A percentile compares a stretch with the other conserved stretches of the same genome.
phyloP scores from a whole-genome alignment of 2,888 invertebrate genomes.

The Eupithecia subumbrata region DNA sequence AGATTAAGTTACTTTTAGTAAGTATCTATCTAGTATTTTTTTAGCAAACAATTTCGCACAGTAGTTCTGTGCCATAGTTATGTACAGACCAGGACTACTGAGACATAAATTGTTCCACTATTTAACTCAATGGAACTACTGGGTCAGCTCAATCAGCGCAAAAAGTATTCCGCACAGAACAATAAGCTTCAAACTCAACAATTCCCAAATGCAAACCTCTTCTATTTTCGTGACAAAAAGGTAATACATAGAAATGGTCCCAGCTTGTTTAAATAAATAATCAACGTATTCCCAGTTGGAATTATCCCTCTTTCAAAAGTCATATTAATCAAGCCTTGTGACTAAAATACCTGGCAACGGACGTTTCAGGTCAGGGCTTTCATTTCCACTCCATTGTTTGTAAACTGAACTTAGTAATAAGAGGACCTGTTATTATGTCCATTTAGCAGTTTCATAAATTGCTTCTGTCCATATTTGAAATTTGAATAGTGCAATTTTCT shows the following conservation, averaged over 20 bases:
- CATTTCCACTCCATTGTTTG: slow-evolving; percentile 20
- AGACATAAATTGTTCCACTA: background rate
- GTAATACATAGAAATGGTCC: slow-evolving; percentile 7
- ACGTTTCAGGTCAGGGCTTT: slow-evolving; percentile 22
- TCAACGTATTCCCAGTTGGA: slow-evolving; percentile 25
- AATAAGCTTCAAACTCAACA: background rate
- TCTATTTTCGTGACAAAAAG: slow-evolving; percentile 36
- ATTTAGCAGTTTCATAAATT: slow-evolving; percentile 7
- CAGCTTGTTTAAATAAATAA: slow-evolving; percentile 18
- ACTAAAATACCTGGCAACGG: slow-evolving; percentile 18
- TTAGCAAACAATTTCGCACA: no score
- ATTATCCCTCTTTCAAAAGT: slow-evolving; percentile 30
- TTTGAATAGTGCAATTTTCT: background rate
- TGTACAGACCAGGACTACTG: background rate
- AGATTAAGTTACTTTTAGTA: no score
- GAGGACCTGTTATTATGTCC: background rate
- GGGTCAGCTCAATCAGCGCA: background rate
- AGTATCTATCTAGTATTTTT: no score
- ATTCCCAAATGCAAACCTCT: slow-evolving; percentile 31
- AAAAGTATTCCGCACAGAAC: background rate
- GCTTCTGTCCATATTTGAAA: background rate
- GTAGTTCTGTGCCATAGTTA: background rate
- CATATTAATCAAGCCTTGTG: slow-evolving; percentile 24
- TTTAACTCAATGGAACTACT: no score
- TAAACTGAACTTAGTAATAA: slow-evolving; percentile 4